Conservation (phyloP, 2,888 invertebrate species). For the Drepanosiphum platanoidis region DNA sequence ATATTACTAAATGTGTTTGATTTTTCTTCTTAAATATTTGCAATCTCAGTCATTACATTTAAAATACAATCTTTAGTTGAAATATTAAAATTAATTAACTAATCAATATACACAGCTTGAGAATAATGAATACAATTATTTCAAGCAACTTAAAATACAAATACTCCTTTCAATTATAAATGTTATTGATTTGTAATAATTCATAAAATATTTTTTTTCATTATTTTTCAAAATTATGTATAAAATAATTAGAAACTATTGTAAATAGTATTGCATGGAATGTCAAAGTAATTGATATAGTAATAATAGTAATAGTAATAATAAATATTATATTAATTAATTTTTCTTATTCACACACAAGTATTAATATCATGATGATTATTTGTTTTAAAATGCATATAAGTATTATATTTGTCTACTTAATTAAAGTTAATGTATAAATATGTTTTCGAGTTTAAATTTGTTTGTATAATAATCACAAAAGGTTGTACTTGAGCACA, state of each 20-base stretch:
- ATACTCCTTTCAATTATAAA: neutral
- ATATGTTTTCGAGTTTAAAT: neutral
- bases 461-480: neutral
- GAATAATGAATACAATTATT: neutral
- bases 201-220: neutral
- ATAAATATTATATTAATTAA: neutral
- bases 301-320: neutral
- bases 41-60: neutral
- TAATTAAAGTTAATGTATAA: too few species aligned
- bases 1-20: neutral
- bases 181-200: neutral
- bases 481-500: too few species aligned
- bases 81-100: constrained; percentile 5
- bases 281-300: neutral
- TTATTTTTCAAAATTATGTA: neutral
- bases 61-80: neutral
- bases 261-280: neutral
- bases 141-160: neutral
- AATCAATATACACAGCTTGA: neutral
- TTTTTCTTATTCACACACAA: neutral
- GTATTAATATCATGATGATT: neutral
- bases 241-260: neutral
- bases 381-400: neutral
- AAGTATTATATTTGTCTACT: neutral
- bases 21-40: neutral